Evolutionary conservation across 2,113 vertebrate species (phyloP).

Genomic region (Notarius lentiginosus): DNA sequence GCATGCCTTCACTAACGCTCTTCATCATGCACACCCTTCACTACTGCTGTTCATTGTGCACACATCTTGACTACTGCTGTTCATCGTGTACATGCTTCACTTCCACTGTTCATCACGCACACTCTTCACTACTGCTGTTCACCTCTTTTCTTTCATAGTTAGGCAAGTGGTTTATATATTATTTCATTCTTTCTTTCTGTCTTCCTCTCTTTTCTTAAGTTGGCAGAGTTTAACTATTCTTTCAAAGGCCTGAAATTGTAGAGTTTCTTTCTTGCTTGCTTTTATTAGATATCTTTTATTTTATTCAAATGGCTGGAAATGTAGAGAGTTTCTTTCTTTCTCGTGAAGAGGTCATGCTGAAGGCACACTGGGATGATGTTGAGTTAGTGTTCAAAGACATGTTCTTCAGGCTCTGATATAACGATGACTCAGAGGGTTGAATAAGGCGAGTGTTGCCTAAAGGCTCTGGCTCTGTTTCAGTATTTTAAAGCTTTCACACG

Average conservation of each 20-base stretch:
- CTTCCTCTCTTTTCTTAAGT: not conserved
- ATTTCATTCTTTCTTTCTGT: not conserved
- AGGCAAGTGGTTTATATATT: too few species aligned
- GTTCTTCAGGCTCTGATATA: constrained; percentile 31
- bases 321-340: not conserved
- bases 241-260: too few species aligned
- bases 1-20: too few species aligned
- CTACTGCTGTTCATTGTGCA: too few species aligned
- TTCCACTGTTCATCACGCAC: too few species aligned
- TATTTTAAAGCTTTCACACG: constrained; percentile 43
- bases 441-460: constrained; percentile 20
- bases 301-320: not conserved
- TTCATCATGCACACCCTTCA: too few species aligned
- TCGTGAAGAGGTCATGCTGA: not conserved
- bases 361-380: not conserved
- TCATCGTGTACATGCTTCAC: too few species aligned
- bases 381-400: constrained; percentile 9
- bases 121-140: too few species aligned
- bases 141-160: not conserved
- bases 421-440: constrained; percentile 44
- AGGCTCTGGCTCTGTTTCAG: constrained; percentile 40
- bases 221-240: too few species aligned
- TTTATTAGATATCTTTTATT: not conserved
- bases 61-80: too few species aligned
- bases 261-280: too few species aligned